phyloP scores from a whole-genome alignment of 92 coral and sea anemone species.

The Nematostella vectensis region DNA sequence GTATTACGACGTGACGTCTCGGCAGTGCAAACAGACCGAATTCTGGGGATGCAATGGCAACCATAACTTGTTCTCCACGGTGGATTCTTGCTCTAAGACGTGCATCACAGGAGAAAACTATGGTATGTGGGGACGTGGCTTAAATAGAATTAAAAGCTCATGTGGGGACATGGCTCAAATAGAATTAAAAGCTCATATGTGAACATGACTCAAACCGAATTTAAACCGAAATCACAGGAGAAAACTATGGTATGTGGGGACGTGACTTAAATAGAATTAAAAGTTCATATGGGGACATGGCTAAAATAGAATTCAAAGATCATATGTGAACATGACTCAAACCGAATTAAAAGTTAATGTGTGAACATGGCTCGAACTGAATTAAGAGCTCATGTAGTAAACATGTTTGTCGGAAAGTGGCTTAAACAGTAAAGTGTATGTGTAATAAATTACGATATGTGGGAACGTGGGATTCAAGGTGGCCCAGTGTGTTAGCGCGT shows the following conservation, averaged over 20 bases:
- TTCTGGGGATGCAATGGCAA: conserved; percentile 88
- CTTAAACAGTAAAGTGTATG: no score
- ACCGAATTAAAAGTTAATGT: no score
- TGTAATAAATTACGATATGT: no score
- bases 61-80: conserved; percentile 58
- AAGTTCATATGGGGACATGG: no score
- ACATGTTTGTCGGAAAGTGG: no score
- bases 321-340: no score
- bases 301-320: no score
- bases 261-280: neutral
- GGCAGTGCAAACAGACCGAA: conserved; percentile 50
- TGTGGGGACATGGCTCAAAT: no score
- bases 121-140: conserved; percentile 39
- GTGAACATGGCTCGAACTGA: no score
- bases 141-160: neutral
- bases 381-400: neutral
- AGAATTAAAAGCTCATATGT: conserved; percentile 1
- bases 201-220: no score
- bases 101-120: conserved; percentile 39
- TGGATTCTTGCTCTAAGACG: conserved; percentile 34
- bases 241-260: conserved; percentile 36
- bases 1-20: conserved; percentile 49
- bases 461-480: no score
- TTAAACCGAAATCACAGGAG: conserved; percentile 33
- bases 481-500: no score